Conservation (phyloP, 2,888 invertebrate species). For the Megamerina dolium region DNA sequence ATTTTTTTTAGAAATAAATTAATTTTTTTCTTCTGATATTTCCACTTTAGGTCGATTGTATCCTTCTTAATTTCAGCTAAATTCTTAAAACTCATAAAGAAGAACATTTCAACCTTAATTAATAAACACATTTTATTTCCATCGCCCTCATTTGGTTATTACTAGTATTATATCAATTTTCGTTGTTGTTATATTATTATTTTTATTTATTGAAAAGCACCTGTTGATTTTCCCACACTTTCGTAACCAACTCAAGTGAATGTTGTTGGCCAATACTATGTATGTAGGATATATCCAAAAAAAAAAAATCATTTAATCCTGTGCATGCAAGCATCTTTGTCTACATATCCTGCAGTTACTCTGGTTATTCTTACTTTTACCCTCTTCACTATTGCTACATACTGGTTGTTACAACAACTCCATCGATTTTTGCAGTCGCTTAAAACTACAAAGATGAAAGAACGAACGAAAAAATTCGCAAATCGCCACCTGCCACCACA, state of each 20-base stretch:
- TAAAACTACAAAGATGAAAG: too few species aligned
- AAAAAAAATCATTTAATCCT: conserved; percentile 21
- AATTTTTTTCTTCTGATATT: too few species aligned
- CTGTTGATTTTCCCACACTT: conserved; percentile 42
- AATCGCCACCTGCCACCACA: conserved; percentile 25
- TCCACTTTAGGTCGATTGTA: too few species aligned
- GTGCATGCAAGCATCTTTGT: too few species aligned
- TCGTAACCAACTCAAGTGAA: conserved; percentile 12
- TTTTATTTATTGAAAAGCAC: conserved; percentile 39
- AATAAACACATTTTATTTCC: too few species aligned
- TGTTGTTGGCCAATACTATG: not conserved
- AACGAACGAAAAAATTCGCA: conserved; percentile 23
- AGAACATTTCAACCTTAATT: too few species aligned
- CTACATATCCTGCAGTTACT: conserved; percentile 22
- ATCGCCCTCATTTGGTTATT: too few species aligned
- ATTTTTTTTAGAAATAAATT: too few species aligned
- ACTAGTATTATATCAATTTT: too few species aligned
- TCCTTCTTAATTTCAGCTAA: too few species aligned
- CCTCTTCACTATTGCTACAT: conserved; percentile 5
- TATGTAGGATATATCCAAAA: not conserved
- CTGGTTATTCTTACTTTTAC: conserved; percentile 12
- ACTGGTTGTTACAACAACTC: conserved; percentile 6
- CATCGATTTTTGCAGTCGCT: conserved; percentile 11
- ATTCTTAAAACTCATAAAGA: too few species aligned
- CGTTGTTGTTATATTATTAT: too few species aligned